These are phyloP conservation scores for Ophioninae sp. DNA, from an alignment of 2,888 invertebrate species.

Conservation along the genomic window DNA sequence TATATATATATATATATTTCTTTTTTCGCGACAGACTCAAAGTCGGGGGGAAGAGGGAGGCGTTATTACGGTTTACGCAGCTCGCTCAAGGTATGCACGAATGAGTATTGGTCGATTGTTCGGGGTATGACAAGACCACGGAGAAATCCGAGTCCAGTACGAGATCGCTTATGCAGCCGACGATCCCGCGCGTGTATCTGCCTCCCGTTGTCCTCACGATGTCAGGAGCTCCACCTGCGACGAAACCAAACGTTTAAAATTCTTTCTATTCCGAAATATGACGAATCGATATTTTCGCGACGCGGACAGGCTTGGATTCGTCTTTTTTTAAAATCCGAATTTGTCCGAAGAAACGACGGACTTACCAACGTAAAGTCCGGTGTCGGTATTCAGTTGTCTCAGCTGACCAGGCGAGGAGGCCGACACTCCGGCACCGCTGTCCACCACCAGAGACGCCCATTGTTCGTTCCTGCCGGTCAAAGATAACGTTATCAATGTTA, in stretches of 20 bases:
- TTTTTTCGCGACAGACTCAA: conserved; percentile 9
- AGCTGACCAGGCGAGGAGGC: conserved; percentile 92
- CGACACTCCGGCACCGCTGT: conserved; percentile 91
- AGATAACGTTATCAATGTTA: not conserved
- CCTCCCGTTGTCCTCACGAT: conserved; percentile 87
- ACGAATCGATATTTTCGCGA: not conserved
- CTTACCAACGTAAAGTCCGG: conserved; percentile 94
- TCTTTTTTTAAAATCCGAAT: not conserved
- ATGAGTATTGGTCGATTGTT: conserved; percentile 84
- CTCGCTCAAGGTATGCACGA: conserved; percentile 78
- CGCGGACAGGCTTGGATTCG: not conserved
- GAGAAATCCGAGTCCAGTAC: conserved; percentile 91
- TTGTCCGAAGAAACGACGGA: not conserved
- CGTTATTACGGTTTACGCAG: conserved; percentile 1
- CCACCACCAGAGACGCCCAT: conserved; percentile 93
- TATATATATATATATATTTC: not conserved
- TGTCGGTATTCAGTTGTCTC: conserved; percentile 92
- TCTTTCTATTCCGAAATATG: not conserved
- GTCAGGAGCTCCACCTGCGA: conserved; percentile 90
- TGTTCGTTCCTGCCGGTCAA: conserved; percentile 88
- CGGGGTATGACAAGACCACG: conserved; percentile 87
- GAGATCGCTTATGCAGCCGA: conserved; percentile 92
- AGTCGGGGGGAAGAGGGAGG: not conserved
- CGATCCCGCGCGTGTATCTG: conserved; percentile 88
- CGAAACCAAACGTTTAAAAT: not conserved